Base-by-base conservation (phyloP, 2,113 vertebrate species). In the Brienomyrus longianalis region DNA sequence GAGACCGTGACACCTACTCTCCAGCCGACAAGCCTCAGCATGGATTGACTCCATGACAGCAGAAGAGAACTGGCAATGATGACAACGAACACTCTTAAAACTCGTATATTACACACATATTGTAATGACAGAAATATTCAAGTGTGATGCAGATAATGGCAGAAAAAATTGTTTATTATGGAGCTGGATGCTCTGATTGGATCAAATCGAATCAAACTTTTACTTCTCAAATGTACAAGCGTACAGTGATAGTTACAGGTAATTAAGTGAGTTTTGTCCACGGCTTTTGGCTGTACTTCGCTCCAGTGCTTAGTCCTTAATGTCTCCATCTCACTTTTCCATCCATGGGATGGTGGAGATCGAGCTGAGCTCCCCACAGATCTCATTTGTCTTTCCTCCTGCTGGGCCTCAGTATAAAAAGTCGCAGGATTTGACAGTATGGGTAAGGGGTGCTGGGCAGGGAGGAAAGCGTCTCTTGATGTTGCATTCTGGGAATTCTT, bases 401-500 rank as follows among this genome's bases (percentile, higher is more conserved):
- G 50, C n/a, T 2, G n/a, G 47, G 11, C 4, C 31, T 87, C 17
- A 19, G 74, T 19, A 2, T 80, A 43, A 43, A 80, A 35, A 43
- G 17, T 77, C 74, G 43, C 2, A 19, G 43, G 74, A 80, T 80
- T 80, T 80, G 74, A 19, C 74, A 39, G 74, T 17, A 43, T 43
- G 17, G 17, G 6, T 80, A 43, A 43, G 74, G 35, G 74, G 35
- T 21, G 6, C 13, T 80, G 74, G 4, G 31, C 31, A 39, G 70
- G 10, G 3, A 77, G 13, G 70, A 31, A 19, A 39, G 17, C 3
- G 27, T 35, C 10, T 11, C 10, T 15, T 39, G 47, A 9, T 87
- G 85, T 87, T 52, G 23, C 51, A 54, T 87, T 87, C 31, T 54
- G 51, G 85, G 85, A 87, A 54, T 27, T n/a, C 85, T 86, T 51